Evolutionary conservation across 2,888 invertebrate species (phyloP).

Genomic region (Sarcophaga variegata): DNA sequence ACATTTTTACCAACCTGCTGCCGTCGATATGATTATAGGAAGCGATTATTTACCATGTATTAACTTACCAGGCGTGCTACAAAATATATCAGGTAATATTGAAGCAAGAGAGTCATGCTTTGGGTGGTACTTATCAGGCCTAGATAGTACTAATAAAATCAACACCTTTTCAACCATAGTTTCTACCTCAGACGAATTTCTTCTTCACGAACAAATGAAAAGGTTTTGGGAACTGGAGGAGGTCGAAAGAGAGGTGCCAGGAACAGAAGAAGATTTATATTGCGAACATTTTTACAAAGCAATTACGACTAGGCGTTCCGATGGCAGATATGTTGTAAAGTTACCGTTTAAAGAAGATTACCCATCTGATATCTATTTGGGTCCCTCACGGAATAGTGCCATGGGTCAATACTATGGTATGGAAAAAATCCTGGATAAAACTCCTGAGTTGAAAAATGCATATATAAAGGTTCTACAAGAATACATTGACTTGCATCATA

Average conservation of each 20-base stretch:
- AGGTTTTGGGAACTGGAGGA: conserved; percentile 20
- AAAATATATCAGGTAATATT: not conserved
- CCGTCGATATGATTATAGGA: conserved; percentile 24
- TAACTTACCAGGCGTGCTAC: not conserved
- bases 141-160: not conserved
- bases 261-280: not conserved
- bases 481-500: not conserved
- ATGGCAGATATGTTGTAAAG: conserved; percentile 12
- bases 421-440: conserved; percentile 1
- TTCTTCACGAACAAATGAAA: not conserved
- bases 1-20: conserved; percentile 22
- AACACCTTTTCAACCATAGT: not conserved
- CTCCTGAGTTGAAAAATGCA: not conserved
- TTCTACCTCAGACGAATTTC: not conserved
- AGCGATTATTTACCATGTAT: conserved; percentile 33
- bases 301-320: not conserved
- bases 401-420: conserved; percentile 26
- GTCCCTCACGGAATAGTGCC: not conserved
- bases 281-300: not conserved
- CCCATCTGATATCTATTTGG: conserved; percentile 9
- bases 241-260: not conserved
- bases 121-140: conserved; percentile 21
- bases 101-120: conserved; percentile 15
- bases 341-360: conserved; percentile 30
- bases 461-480: conserved; percentile 9